These are phyloP conservation scores for Anoplius nigerrimus DNA, from an alignment of 2,888 invertebrate species.

Conservation along the genomic window DNA sequence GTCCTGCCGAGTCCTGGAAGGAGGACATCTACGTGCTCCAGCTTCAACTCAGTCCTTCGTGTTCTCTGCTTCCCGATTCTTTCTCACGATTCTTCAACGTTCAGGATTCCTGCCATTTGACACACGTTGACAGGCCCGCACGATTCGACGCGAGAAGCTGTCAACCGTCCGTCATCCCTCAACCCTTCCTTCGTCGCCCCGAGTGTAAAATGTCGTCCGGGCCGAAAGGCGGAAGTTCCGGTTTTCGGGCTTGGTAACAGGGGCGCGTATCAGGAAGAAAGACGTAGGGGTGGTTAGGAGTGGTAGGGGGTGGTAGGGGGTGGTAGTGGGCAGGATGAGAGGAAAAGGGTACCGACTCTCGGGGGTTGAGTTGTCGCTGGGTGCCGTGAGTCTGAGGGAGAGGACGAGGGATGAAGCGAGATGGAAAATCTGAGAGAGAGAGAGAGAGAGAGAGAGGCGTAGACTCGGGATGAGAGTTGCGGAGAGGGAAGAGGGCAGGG, in stretches of 20 bases:
- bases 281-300: background rate
- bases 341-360: background rate
- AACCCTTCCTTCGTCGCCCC: too few species aligned
- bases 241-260: too few species aligned
- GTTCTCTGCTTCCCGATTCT: background rate
- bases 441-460: background rate
- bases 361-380: background rate
- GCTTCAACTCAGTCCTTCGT: too few species aligned
- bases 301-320: too few species aligned
- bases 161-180: too few species aligned
- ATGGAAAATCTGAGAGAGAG: background rate
- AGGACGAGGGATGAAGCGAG: slow-evolving; percentile 1
- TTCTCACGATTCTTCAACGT: too few species aligned
- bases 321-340: background rate
- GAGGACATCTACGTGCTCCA: too few species aligned
- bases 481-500: background rate
- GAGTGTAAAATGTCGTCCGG: background rate
- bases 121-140: too few species aligned
- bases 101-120: too few species aligned
- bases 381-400: background rate
- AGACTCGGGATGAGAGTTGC: background rate
- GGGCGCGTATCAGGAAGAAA: too few species aligned
- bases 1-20: too few species aligned
- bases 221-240: background rate
- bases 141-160: too few species aligned